Base-by-base conservation (phyloP, 2,797 vertebrate genomes). In the Xiphophorus birchmanni region DNA sequence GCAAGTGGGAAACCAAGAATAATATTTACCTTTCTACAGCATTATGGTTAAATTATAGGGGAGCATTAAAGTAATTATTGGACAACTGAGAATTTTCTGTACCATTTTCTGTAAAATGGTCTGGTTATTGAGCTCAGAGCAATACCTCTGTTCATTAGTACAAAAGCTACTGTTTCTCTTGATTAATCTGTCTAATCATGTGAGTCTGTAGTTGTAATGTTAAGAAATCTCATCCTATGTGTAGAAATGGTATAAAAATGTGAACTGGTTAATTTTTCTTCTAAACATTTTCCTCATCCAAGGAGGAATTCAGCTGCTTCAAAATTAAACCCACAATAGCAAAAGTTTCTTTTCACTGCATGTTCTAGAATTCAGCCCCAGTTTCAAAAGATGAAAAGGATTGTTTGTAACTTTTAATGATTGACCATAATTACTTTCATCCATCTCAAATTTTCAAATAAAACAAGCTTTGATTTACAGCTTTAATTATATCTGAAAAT, bases 1-100 rank as follows among this genome's bases (percentile, higher is more conserved):
- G 84, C 89, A 82, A 90, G 79, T 32, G 54, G 84, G 90, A 84
- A 89, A 93, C 92, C 93, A 95, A 95, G 85, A 92, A 88, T 85
- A 96, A 96, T 94, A 95, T 96, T 95, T 94, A 84, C 89, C 87
- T 95, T 95, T 95, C 94, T 93, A 93, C 87, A 92, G 92, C 87
- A 93, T 91, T 89, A 81, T 87, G 88, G 87, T 93, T 93, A 91
- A 92, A 93, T 95, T 93, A 95, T 93, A 92, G 83, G 74, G 86
- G 84, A 89, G 82, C 90, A 92, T 91, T 86, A 85, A 81, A 73
- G 90, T 84, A 89, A 88, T 92, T 94, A 91, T 93, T 89, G 91
- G 85, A 84, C 88, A 90, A 95, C 91, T 93, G 89, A 92, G 87
- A 86, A 91, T 90, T 90, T 93, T 94, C 84, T 94, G 89, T 95